These are phyloP conservation scores for Lasiurus cinereus DNA, from an alignment of 2,113 vertebrate species.

Conservation along the genomic window DNA sequence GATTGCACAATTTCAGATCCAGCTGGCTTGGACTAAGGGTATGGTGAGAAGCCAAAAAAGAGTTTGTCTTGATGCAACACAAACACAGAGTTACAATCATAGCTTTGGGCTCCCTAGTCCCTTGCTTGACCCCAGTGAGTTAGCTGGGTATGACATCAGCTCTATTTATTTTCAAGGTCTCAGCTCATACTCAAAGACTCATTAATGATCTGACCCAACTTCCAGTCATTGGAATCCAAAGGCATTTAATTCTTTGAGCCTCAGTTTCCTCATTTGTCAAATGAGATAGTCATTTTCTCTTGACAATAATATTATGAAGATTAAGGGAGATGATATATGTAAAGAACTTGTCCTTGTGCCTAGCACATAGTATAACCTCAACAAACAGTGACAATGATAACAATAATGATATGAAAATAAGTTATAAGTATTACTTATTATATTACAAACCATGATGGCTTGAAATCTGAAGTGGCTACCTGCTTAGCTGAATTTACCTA, in stretches of 20 bases:
- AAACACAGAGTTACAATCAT: constrained; percentile 38
- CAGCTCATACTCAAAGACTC: background rate
- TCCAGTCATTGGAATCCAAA: constrained; percentile 39
- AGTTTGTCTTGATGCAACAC: constrained; percentile 48
- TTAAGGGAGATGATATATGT: background rate
- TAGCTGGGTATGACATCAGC: constrained; percentile 43
- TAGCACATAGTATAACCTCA: constrained; percentile 6
- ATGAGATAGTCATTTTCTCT: constrained; percentile 17
- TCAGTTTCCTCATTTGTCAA: constrained; percentile 45
- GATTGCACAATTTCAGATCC: constrained; percentile 66
- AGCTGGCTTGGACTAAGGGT: constrained; percentile 51
- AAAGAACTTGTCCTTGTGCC: constrained; percentile 3
- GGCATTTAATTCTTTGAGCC: constrained; percentile 39
- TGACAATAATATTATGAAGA: background rate
- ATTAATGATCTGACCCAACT: constrained; percentile 18
- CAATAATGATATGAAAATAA: background rate
- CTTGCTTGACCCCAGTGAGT: constrained; percentile 21
- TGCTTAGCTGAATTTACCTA: constrained; percentile 41
- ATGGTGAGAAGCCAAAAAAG: constrained; percentile 11
- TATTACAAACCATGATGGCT: background rate
- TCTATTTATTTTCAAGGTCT: constrained; percentile 52
- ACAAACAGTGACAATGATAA: background rate
- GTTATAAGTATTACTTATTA: background rate
- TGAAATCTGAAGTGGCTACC: constrained; percentile 35
- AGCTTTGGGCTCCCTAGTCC: background rate